Evolutionary conservation across 2,113 vertebrate genomes (phyloP).

Genomic region (Morone saxatilis): DNA sequence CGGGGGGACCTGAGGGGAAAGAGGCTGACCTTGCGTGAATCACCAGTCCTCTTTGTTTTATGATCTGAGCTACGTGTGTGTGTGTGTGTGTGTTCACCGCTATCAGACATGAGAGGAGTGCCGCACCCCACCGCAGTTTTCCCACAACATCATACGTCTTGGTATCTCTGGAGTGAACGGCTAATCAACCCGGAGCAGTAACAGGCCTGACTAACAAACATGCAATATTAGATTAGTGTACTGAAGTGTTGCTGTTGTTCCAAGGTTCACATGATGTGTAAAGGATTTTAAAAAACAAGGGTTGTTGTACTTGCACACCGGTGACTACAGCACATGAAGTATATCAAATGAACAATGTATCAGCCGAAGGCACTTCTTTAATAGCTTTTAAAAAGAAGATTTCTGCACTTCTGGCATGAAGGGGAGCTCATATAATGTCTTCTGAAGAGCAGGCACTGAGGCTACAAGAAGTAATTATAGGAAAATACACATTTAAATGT

Average conservation of each 20-base stretch:
- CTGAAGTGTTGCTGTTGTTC: slow-evolving; percentile 8
- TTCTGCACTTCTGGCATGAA: too few relatives aligned
- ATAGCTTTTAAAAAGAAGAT: too few relatives aligned
- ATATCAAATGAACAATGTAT: not conserved
- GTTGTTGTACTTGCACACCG: not conserved
- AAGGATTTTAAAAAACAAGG: not conserved
- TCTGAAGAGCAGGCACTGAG: not conserved
- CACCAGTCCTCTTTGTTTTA: slow-evolving; percentile 44
- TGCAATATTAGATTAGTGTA: not conserved
- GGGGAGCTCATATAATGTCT: not conserved
- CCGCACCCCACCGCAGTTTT: not conserved
- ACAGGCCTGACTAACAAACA: slow-evolving; percentile 27
- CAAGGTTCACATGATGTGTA: not conserved
- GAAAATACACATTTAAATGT: not conserved
- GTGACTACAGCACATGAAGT: not conserved
- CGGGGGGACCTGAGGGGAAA: slow-evolving; percentile 4
- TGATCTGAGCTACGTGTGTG: slow-evolving; percentile 1
- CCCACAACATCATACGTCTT: not conserved
- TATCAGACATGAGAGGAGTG: slow-evolving; percentile 13
- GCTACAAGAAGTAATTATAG: not conserved
- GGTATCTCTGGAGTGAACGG: not conserved
- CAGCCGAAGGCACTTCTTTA: not conserved
- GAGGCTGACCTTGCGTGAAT: slow-evolving; percentile 55
- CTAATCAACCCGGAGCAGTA: slow-evolving; percentile 1
- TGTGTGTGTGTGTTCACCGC: not conserved